Evolutionary conservation across 2,797 vertebrate species (phyloP), one percentile per base, ranked within the genome.

Genomic region (Sebastes wilsoni): DNA sequence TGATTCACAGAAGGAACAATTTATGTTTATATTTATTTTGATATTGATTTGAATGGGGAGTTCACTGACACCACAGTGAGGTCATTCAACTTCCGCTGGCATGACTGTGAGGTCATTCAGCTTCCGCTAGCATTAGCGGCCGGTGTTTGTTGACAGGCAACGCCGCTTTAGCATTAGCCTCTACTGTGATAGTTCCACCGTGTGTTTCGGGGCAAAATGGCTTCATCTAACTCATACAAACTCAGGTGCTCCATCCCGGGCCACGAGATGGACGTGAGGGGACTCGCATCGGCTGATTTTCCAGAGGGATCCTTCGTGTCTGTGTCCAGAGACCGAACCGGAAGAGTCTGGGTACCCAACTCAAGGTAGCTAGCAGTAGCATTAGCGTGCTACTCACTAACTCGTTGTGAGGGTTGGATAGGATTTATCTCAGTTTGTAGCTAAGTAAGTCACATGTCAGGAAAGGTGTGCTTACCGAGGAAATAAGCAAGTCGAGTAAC

Each of bases 241-340:
- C 96, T 99, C 73, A 95, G 98, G 74, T 99, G 97, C 89, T 97
- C 97, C 4, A 92, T 99, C 36, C 87, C 92, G 8, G 98, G 96
- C 2, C 98, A 99, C 23, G 97, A 97, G 67, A 96, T 99, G 96
- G 98, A 99, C 77, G 97, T 99, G 1, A 94, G 98, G 28, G 98
- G 98, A 14, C 92, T 99, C 61, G 84, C 93, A 2, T 65, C 94
- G 3, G 90, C 95, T 3, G 49, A 87, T 23, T 97, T 96, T 16
- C 97, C 97, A 0, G 93, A 95, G 0, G 98, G 97, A 56, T 94
- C 96, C 3, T 98, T 99, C 89, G 97, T 99, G 64, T 99, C 98
- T 0, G 98, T 97, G 67, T 99, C 98, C 42, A 96, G 98, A 88
- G 98, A 99, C 91, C 96, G 97, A 81, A 99, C 97, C 38, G 97